Base-by-base conservation (phyloP, 64 coral and sea anemone species). In the Cladopsammia gracilis region DNA sequence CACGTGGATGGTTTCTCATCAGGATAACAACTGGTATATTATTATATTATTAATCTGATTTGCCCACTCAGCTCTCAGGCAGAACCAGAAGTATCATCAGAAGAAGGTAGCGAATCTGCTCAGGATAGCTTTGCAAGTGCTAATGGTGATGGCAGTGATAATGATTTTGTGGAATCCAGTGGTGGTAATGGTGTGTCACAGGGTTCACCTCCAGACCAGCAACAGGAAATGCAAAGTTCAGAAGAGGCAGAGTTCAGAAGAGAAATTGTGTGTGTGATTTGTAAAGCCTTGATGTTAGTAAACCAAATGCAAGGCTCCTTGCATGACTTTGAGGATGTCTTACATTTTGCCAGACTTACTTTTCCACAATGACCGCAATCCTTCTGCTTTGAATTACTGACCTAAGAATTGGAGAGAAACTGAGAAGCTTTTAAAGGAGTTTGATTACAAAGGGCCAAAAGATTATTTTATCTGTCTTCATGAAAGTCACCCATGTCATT, bases 361-460 rank as follows among this genome's bases (percentile, higher is more conserved):
- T 53, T 70, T 62, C 46, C 16, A 14, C 3, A 48, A 18, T 45
- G 34, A 86, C 48, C 10, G 51, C 25, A 52, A 48, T 67, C 25
- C 52, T 10, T 20, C n/a, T 49, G 45, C 13, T 53, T 53, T 53
- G 51, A 53, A 53, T 22, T 46, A 70, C 6, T 87, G 85, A 66
- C 85, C 85, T 11, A 87, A 58, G 23, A 87, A 73, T 12, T 87
- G 85, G 85, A 72, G 24, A 53, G 49, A 87, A 34, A 87, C 85
- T 58, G 67, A 87, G 15, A 73, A 72, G 16, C 48, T 73, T 9
- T 48, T 87, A 18, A 87, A 73, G 18, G 25, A 87, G 10, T 73
- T 3, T 54, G 85, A 49, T 34, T 87, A 87, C 42, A 73, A 73
- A 3, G 67, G 51, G 6, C 85, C 85, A 26, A 87, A 87, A 51